A percentile compares a stretch with the other conserved stretches of the same genome.
Conservation (phyloP, 2,888 invertebrate species). For the Sinotaia quadrata region DNA sequence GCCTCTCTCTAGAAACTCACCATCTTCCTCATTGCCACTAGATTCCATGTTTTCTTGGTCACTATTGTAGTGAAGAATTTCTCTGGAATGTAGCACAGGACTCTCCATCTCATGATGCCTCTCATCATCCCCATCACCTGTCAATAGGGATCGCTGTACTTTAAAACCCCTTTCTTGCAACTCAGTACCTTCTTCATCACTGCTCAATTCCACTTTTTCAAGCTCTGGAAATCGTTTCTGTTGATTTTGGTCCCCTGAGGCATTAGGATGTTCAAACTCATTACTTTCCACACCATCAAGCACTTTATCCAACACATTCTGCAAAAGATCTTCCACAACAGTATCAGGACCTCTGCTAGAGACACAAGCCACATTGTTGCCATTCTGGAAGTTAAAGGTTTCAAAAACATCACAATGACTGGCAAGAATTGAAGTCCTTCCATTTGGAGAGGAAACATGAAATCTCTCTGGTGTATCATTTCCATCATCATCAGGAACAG, state of each 20-base stretch:
- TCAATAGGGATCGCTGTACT: too few species aligned
- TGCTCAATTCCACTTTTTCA: slow-evolving; percentile 33
- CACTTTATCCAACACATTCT: slow-evolving; percentile 15
- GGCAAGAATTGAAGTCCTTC: neutral
- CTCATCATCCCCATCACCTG: too few species aligned
- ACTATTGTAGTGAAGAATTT: neutral
- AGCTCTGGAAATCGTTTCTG: slow-evolving; percentile 19
- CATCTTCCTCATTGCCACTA: slow-evolving; percentile 6
- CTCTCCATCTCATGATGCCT: neutral
- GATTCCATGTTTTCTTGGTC: slow-evolving; percentile 16
- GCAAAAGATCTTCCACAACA: slow-evolving; percentile 15
- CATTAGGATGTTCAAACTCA: neutral
- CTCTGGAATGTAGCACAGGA: neutral
- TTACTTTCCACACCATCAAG: neutral
- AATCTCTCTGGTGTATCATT: neutral
- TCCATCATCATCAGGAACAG: slow-evolving; percentile 31
- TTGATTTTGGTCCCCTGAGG: neutral
- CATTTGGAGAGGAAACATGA: neutral
- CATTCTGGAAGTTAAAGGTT: neutral
- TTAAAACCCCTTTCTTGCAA: neutral
- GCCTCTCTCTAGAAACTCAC: slow-evolving; percentile 11
- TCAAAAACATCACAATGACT: neutral
- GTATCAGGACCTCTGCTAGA: neutral
- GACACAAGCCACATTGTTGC: neutral
- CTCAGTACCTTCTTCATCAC: slow-evolving; percentile 30